phyloP scores from a whole-genome alignment of 2,888 invertebrate genomes.

The Falcaria lacertinaria region DNA sequence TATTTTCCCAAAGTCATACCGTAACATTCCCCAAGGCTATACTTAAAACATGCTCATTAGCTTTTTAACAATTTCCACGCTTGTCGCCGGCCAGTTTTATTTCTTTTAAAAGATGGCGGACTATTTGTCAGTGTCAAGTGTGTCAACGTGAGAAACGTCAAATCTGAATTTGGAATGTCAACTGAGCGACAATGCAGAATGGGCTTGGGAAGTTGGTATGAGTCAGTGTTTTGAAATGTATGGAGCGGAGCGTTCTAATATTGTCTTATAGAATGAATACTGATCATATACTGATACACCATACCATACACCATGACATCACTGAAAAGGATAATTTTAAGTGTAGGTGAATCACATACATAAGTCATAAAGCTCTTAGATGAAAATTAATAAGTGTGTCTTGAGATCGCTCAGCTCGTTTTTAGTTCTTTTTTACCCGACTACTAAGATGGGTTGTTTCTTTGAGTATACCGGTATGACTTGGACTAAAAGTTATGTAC shows the following conservation, averaged over 20 bases:
- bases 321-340: neutral
- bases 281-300: no score
- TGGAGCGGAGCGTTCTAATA: neutral
- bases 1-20: neutral
- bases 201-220: neutral
- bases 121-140: conserved; percentile 41
- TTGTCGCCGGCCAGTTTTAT: conserved; percentile 10
- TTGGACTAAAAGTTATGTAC: no score
- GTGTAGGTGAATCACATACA: neutral
- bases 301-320: neutral
- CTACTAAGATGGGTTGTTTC: no score
- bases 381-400: no score
- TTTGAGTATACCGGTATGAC: no score
- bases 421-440: no score
- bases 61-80: neutral
- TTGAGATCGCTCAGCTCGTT: no score
- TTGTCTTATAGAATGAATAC: no score
- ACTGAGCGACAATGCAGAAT: conserved; percentile 13
- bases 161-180: conserved; percentile 51
- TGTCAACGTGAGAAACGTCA: conserved; percentile 39
- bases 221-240: neutral
- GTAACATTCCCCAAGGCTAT: neutral
- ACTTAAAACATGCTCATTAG: neutral
- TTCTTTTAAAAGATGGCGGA: conserved; percentile 21
- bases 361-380: no score